Percentiles rank a stretch among this genome's conserved stretches.
These are phyloP conservation scores for Rhysida immarginata DNA, from an alignment of 1,140 invertebrate genomes.

Conservation along the genomic window DNA sequence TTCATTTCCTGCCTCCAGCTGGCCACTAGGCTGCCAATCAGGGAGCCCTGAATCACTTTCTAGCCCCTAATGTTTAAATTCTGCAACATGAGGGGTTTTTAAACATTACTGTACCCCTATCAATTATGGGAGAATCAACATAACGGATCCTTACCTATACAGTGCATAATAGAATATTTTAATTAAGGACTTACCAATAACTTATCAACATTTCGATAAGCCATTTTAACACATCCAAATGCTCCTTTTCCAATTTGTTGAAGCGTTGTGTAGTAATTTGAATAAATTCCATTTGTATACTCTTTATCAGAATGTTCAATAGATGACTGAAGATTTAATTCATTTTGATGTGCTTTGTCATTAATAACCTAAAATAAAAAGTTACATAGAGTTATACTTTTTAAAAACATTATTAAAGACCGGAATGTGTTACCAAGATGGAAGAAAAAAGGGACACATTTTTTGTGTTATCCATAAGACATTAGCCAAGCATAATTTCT, in stretches of 20 bases:
- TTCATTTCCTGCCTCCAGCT: too few relatives aligned
- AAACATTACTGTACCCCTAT: too few relatives aligned
- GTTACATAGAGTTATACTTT: constrained; percentile 33
- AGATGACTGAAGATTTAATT: neutral
- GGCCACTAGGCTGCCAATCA: too few relatives aligned
- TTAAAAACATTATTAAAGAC: too few relatives aligned
- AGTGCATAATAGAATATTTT: neutral
- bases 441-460: too few relatives aligned
- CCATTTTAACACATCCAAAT: constrained; percentile 56
- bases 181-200: constrained; percentile 31
- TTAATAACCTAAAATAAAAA: constrained; percentile 19
- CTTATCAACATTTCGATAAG: constrained; percentile 41
- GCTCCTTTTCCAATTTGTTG: constrained; percentile 58
- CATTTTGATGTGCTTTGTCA: neutral
- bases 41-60: too few relatives aligned
- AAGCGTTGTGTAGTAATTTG: constrained; percentile 46
- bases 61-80: too few relatives aligned
- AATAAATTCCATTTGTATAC: constrained; percentile 40
- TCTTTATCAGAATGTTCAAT: constrained; percentile 25
- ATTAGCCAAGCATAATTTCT: too few relatives aligned
- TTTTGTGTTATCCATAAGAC: too few relatives aligned
- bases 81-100: too few relatives aligned
- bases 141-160: neutral
- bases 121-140: neutral
- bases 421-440: too few relatives aligned